These are phyloP conservation scores for Eupristina koningsbergeri DNA, from an alignment of 1,140 invertebrate genomes.

Conservation along the genomic window DNA sequence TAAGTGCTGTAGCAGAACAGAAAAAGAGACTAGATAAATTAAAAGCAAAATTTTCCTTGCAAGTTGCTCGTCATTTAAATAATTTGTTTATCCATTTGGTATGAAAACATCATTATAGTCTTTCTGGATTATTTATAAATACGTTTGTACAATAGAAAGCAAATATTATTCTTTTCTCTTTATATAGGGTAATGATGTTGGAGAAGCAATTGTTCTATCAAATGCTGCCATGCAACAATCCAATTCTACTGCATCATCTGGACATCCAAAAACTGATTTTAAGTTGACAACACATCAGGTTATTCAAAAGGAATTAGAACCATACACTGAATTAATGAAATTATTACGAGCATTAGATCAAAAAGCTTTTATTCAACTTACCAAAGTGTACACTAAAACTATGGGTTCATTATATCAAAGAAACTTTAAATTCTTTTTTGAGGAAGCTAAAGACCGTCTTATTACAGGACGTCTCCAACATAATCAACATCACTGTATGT, in stretches of 20 bases:
- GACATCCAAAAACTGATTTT: constrained; percentile 74
- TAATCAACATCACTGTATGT: constrained; percentile 52
- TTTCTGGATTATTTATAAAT: constrained; percentile 15
- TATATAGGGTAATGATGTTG: constrained; percentile 78
- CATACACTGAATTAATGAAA: constrained; percentile 92
- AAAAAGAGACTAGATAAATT: constrained; percentile 88
- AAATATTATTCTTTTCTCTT: constrained; percentile 17
- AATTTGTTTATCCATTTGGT: constrained; percentile 95
- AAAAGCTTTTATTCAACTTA: constrained; percentile 85
- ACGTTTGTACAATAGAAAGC: constrained; percentile 13
- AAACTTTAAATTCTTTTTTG: constrained; percentile 86
- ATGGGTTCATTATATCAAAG: constrained; percentile 89
- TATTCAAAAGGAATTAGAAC: constrained; percentile 87
- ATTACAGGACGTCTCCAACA: constrained; percentile 64
- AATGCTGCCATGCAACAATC: constrained; percentile 26
- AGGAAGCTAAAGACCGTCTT: constrained; percentile 79
- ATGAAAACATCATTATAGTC: constrained; percentile 46
- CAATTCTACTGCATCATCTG: constrained; percentile 11
- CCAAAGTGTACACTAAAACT: constrained; percentile 84
- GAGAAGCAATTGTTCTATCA: constrained; percentile 68
- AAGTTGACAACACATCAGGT: constrained; percentile 83
- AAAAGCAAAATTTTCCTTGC: constrained; percentile 87
- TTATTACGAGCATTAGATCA: constrained; percentile 90
- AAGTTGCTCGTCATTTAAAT: constrained; percentile 89
- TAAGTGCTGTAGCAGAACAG: constrained; percentile 91